phyloP scores from a whole-genome alignment of 1,140 invertebrate species.

The Tribolium madens region DNA sequence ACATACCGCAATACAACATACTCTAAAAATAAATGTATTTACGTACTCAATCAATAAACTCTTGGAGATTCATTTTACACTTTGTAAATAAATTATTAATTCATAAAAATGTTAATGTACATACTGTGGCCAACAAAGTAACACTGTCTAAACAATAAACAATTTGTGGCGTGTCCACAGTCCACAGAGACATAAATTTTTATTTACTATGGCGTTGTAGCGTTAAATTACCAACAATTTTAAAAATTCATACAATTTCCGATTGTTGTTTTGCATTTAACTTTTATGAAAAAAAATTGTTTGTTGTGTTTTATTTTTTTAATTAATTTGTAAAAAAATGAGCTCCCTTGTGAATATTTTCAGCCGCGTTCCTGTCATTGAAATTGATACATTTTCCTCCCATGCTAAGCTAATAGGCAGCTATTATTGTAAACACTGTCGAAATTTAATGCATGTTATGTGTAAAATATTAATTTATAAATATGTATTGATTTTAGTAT shows the following conservation, averaged over 20 bases:
- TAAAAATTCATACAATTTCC: background rate
- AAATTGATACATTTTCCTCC: background rate
- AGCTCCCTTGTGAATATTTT: too few relatives aligned
- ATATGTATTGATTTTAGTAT: too few relatives aligned
- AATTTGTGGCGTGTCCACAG: background rate
- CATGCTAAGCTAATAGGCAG: too few relatives aligned
- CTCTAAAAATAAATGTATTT: background rate
- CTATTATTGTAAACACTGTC: background rate
- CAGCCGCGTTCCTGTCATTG: too few relatives aligned
- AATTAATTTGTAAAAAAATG: too few relatives aligned
- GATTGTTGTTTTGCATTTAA: background rate
- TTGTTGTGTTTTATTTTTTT: too few relatives aligned
- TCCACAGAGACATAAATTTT: background rate
- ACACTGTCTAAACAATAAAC: background rate
- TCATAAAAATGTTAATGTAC: background rate
- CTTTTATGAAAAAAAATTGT: background rate
- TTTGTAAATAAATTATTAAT: background rate
- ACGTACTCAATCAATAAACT: background rate
- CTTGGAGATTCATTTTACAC: background rate
- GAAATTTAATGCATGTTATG: background rate
- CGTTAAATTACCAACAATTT: background rate
- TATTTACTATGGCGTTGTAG: background rate
- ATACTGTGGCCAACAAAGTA: background rate
- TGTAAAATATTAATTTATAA: too few relatives aligned
- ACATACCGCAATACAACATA: slow-evolving; percentile 8